Evolutionary conservation across 1,140 invertebrate species (phyloP).

Genomic region (Brachystomella parvula): DNA sequence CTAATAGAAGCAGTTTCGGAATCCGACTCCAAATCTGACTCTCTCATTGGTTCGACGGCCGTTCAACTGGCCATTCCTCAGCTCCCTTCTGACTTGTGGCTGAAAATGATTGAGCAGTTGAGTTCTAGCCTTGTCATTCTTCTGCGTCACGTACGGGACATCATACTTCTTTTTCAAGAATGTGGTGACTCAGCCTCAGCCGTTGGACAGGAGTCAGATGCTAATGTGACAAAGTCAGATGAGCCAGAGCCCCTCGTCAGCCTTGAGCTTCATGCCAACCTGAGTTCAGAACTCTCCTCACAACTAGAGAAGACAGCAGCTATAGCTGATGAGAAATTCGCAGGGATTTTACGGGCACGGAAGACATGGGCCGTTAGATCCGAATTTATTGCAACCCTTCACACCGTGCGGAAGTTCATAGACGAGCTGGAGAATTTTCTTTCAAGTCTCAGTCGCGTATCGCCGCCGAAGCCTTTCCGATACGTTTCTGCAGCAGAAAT

Average conservation of each 20-base stretch:
- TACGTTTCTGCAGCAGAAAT: conserved; percentile 31
- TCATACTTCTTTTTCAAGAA: conserved; percentile 35
- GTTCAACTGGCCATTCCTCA: conserved; percentile 30
- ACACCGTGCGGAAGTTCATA: conserved; percentile 26
- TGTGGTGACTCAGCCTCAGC: conserved; percentile 31
- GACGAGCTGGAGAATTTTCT: conserved; percentile 31
- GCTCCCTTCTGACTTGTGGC: conserved; percentile 28
- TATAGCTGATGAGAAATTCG: conserved; percentile 36
- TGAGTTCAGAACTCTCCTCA: conserved; percentile 25
- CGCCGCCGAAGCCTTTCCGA: conserved; percentile 15
- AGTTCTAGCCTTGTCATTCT: conserved; percentile 29
- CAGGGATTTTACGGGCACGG: conserved; percentile 25
- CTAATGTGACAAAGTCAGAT: conserved; percentile 25
- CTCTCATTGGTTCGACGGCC: conserved; percentile 27
- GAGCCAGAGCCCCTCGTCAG: conserved; percentile 36
- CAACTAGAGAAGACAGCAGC: conserved; percentile 36
- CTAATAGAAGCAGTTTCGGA: conserved; percentile 36
- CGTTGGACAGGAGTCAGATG: conserved; percentile 15
- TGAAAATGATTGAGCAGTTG: conserved; percentile 34
- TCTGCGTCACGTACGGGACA: conserved; percentile 29
- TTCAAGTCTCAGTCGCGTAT: conserved; percentile 14
- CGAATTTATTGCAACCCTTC: conserved; percentile 14
- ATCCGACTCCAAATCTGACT: conserved; percentile 32
- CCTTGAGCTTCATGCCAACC: conserved; percentile 20
- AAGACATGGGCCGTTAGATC: conserved; percentile 12